Conservation (phyloP, 2,888 invertebrate species). For the Ophion costatus region DNA sequence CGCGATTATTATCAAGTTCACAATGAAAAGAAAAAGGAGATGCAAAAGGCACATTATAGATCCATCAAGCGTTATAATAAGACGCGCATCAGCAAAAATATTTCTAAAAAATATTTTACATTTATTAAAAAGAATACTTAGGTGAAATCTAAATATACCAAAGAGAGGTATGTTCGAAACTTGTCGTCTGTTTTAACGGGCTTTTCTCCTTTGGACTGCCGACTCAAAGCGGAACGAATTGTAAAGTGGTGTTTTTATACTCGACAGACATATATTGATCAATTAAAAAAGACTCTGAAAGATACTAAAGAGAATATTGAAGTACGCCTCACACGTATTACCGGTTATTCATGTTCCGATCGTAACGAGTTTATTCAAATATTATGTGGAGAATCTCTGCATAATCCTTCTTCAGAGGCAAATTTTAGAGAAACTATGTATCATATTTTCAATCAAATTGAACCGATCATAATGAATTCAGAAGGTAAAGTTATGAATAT, state of each 20-base stretch:
- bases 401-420: conserved; percentile 20
- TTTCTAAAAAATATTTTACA: conserved; percentile 4
- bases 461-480: conserved; percentile 33
- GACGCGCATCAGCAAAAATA: not conserved
- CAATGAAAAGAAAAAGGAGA: not conserved
- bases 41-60: not conserved
- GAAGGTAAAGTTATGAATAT: conserved; percentile 35
- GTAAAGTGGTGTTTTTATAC: conserved; percentile 18
- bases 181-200: not conserved
- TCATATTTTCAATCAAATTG: not conserved
- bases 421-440: conserved; percentile 21
- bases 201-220: not conserved
- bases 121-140: not conserved
- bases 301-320: conserved; percentile 19
- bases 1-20: not conserved
- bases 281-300: conserved; percentile 7
- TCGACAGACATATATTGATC: not conserved
- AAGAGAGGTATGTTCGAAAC: conserved; percentile 28
- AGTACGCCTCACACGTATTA: conserved; percentile 22
- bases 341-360: not conserved
- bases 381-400: conserved; percentile 20
- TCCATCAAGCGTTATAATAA: no score
- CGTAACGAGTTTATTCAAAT: not conserved
- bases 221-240: conserved; percentile 36
- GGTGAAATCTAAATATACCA: not conserved